Conservation (phyloP, 2,888 invertebrate species). For the Chrysopilus asiliformis region DNA sequence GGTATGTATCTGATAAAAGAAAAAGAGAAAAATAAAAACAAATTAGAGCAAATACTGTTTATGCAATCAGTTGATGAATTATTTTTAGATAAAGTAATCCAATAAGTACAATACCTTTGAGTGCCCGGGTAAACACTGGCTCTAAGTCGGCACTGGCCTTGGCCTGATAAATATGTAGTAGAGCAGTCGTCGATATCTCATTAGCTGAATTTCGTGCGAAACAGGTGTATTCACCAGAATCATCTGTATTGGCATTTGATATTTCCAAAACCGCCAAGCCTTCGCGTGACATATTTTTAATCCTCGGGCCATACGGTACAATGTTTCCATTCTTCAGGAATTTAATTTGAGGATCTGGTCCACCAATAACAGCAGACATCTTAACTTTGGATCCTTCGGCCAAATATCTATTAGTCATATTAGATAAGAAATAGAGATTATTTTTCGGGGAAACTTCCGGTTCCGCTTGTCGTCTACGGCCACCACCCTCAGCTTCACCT, state of each 20-base stretch:
- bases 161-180: conserved; percentile 52
- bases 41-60: not conserved
- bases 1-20: conserved; percentile 50
- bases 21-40: conserved; percentile 5
- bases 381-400: conserved; percentile 58
- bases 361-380: conserved; percentile 63
- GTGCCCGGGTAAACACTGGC: conserved; percentile 59
- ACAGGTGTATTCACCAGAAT: conserved; percentile 70
- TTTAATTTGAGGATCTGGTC: conserved; percentile 54
- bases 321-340: conserved; percentile 60
- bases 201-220: conserved; percentile 62
- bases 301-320: conserved; percentile 29
- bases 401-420: conserved; percentile 31
- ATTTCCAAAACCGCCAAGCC: conserved; percentile 65
- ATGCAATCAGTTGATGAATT: conserved; percentile 3
- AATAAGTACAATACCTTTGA: conserved; percentile 43
- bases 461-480: conserved; percentile 40
- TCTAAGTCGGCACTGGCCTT: conserved; percentile 45
- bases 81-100: not conserved
- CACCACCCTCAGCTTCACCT: conserved; percentile 36
- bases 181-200: conserved; percentile 52
- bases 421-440: conserved; percentile 31
- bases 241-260: conserved; percentile 47
- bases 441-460: conserved; percentile 37
- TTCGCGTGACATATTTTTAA: conserved; percentile 38